These are phyloP conservation scores for Endotricha flammealis DNA, from an alignment of 2,888 invertebrate genomes.

Conservation along the genomic window DNA sequence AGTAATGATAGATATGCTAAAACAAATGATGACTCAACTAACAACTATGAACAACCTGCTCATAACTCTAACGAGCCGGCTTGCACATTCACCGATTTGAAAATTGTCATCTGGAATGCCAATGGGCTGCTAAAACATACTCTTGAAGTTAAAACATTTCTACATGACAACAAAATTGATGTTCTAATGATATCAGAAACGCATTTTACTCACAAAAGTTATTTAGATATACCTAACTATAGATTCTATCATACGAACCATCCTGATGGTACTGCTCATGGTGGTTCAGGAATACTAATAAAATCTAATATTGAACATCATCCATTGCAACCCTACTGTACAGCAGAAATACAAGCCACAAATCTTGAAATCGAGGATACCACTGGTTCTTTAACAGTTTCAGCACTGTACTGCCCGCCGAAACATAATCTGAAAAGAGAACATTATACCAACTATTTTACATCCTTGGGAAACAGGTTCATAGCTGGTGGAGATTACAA, in stretches of 20 bases:
- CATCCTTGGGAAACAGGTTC: too few relatives aligned
- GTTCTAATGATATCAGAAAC: constrained; percentile 22
- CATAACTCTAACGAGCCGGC: too few relatives aligned
- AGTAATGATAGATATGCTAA: too few relatives aligned
- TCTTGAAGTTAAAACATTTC: constrained; percentile 14
- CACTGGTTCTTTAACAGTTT: constrained; percentile 7
- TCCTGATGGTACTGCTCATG: constrained; percentile 25
- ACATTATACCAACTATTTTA: too few relatives aligned
- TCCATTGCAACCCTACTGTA: constrained; percentile 2
- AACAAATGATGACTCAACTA: too few relatives aligned
- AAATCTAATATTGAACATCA: too few relatives aligned
- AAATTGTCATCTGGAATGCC: constrained; percentile 23
- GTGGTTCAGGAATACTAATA: constrained; percentile 19
- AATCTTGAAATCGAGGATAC: constrained; percentile 11
- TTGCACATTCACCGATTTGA: too few relatives aligned
- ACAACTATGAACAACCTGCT: too few relatives aligned
- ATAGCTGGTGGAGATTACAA: too few relatives aligned
- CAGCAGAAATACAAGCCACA: constrained; percentile 16
- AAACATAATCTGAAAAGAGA: too few relatives aligned
- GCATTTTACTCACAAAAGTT: constrained; percentile 17
- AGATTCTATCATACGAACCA: constrained; percentile 22
- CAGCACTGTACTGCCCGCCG: constrained; percentile 19
- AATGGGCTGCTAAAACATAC: constrained; percentile 22
- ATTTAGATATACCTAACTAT: constrained; percentile 16
- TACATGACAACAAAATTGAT: constrained; percentile 17